Base-by-base conservation (phyloP, 2,888 invertebrate genomes). In the Drosophila mettleri region DNA sequence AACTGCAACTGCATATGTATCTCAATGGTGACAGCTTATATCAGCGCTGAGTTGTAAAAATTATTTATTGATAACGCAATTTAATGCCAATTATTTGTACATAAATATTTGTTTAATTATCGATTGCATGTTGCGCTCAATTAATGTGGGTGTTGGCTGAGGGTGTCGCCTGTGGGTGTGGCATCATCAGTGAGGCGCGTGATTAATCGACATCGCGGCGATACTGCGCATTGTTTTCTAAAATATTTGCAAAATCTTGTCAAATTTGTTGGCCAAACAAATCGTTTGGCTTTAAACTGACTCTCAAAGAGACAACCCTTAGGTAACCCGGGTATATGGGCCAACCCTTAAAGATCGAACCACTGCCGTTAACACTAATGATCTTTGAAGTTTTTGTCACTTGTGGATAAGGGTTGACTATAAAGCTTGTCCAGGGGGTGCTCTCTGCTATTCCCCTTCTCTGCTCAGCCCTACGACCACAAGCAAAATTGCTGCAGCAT, bases 71-170 rank as follows among this genome's bases (percentile, higher is more conserved):
- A 89, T 90, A 91, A 86, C 87, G 90, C 82, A 89, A 90, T 91
- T 90, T 91, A 90, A 90, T 83, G 84, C 74, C 89, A 88, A 88
- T 90, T 91, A 89, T 89, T 91, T 86, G 85, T 88, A 82, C 81
- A 80, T 82, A 81, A 89, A 89, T 87, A 87, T 85, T 87, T 87
- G 69, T 70, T 77, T 74, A 80, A 87, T 85, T 83, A 80, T 85
- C 86, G 80, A 85, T 85, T 82, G 78, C 80, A 78, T 81, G 78
- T 80, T 65, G 69, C 36, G 38, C 39, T 67, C 62, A 71, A 61
- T 75, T 63, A 41, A 57, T 46, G 57, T 66, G 82, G 54, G 54
- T 66, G 71, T 65, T 2, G 33, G 8, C 29, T 10, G 10, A 14
- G 74, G 38, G 29, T n/a, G 73, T 64, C 2, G 41, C 2, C 33